Base-by-base conservation (phyloP, 2,797 vertebrate species). In the Myotis daubentonii region DNA sequence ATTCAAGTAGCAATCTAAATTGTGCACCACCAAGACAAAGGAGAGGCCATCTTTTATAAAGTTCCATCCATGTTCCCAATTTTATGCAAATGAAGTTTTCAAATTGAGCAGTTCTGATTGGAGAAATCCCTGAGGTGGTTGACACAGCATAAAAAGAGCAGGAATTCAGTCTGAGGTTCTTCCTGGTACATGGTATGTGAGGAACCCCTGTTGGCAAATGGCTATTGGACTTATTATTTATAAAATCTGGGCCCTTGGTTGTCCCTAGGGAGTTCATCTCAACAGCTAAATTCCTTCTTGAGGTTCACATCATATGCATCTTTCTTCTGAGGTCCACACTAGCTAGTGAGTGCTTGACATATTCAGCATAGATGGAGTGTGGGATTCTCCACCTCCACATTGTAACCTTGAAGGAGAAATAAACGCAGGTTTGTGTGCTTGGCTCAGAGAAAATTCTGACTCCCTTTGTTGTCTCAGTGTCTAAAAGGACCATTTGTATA, bases 401-500 rank as follows among this genome's bases (percentile, higher is more conserved):
- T 62, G 25, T 49, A 81, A 86, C 28, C 33, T 49, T 41, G 30
- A 92, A 79, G 51, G 66, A 83, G 16, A 47, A 62, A 62, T 53
- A 82, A 94, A 41, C 8, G 19, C n/a, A 62, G 44, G 55, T 60
- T n/a, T 87, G n/a, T 74, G 11, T 80, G 11, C 33, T 13, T 72
- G 68, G 6, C 84, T 87, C 41, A 36, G 23, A 84, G 57, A 81
- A 83, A 71, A 76, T 74, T 87, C 25, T 72, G 53, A 53, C 60
- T 85, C 8, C 83, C 36, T 41, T 75, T 78, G 11, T 87, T 28
- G 71, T 79, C 49, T 96, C 51, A 22, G 2, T 90, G 41, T 75
- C 86, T 89, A 78, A 86, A 85, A 86, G n/a, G 28, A 70, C 55
- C 76, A 36, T 78, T 72, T 66, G 38, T 90, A 78, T 65, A 93